Evolutionary conservation across 1,140 invertebrate species (phyloP).

Genomic region (Pseudomyrmex sp.): DNA sequence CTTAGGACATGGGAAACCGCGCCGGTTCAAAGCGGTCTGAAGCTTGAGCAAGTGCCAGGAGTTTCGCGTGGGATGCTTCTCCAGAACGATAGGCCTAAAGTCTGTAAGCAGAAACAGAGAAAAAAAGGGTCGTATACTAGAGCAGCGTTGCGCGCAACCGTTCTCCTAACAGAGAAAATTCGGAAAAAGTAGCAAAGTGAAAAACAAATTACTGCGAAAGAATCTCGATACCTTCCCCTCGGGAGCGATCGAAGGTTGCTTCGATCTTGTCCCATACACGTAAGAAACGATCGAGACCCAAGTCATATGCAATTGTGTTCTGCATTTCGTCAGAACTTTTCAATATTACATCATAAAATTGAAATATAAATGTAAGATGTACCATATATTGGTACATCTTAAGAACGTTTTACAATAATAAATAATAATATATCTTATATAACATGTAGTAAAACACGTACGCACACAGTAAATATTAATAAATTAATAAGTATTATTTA

Average conservation of each 20-base stretch:
- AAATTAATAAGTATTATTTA: too few relatives aligned
- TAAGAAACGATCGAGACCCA: background rate
- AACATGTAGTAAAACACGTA: too few relatives aligned
- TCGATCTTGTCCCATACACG: background rate
- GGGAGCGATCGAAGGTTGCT: constrained; percentile 1
- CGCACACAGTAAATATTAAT: too few relatives aligned
- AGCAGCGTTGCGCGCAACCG: constrained; percentile 28
- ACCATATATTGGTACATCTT: too few relatives aligned
- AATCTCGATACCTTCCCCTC: constrained; percentile 1
- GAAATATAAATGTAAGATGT: too few relatives aligned
- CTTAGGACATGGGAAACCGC: constrained; percentile 69
- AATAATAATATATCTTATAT: too few relatives aligned
- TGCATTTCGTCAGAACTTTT: too few relatives aligned
- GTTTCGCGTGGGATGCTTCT: constrained; percentile 64
- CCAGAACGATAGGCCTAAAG: constrained; percentile 70
- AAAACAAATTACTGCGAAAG: background rate
- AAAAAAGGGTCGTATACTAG: constrained; percentile 42
- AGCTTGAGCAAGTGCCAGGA: constrained; percentile 56
- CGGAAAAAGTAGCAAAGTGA: background rate
- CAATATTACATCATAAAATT: too few relatives aligned
- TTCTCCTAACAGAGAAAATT: constrained; percentile 23
- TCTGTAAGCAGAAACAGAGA: constrained; percentile 78
- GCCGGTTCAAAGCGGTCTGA: constrained; percentile 60
- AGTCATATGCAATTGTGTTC: background rate
- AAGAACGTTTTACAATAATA: too few relatives aligned